Percentiles rank a stretch among this genome's conserved stretches.
phyloP scores from a whole-genome alignment of 2,888 invertebrate species.

The Epiblema foenella region DNA sequence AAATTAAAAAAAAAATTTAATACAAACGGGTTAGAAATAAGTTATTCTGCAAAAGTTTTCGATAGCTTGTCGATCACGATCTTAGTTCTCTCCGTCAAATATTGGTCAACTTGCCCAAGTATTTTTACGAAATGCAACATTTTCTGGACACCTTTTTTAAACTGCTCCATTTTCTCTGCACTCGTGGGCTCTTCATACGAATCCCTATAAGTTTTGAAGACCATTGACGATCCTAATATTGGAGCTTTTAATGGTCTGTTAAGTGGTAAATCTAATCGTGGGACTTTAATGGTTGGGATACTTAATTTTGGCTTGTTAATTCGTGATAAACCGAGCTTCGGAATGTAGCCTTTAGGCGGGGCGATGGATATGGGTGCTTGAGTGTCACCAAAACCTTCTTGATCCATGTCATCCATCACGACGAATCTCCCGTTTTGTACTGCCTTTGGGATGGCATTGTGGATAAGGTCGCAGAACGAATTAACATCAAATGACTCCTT shows the following conservation, averaged over 20 bases:
- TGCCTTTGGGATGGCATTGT: slow-evolving; percentile 70
- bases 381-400: slow-evolving; percentile 63
- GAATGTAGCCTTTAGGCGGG: slow-evolving; percentile 69
- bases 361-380: slow-evolving; percentile 60
- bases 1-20: slow-evolving; percentile 36
- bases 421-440: slow-evolving; percentile 72
- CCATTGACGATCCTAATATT: slow-evolving; percentile 61
- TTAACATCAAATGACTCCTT: slow-evolving; percentile 58
- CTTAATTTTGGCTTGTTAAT: slow-evolving; percentile 62
- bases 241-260: slow-evolving; percentile 56
- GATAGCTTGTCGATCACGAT: slow-evolving; percentile 74
- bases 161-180: slow-evolving; percentile 73
- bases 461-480: slow-evolving; percentile 72
- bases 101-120: slow-evolving; percentile 74
- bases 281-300: slow-evolving; percentile 63
- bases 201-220: slow-evolving; percentile 55
- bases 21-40: slow-evolving; percentile 10
- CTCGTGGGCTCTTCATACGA: slow-evolving; percentile 65
- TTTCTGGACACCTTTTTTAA: slow-evolving; percentile 77
- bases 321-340: slow-evolving; percentile 57
- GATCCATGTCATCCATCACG: slow-evolving; percentile 59
- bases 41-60: slow-evolving; percentile 70
- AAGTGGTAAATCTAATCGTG: slow-evolving; percentile 50
- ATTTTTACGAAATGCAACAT: slow-evolving; percentile 77
- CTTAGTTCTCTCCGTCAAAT: slow-evolving; percentile 73